Conservation (phyloP, 1,140 invertebrate species). For the Heliothis virescens region DNA sequence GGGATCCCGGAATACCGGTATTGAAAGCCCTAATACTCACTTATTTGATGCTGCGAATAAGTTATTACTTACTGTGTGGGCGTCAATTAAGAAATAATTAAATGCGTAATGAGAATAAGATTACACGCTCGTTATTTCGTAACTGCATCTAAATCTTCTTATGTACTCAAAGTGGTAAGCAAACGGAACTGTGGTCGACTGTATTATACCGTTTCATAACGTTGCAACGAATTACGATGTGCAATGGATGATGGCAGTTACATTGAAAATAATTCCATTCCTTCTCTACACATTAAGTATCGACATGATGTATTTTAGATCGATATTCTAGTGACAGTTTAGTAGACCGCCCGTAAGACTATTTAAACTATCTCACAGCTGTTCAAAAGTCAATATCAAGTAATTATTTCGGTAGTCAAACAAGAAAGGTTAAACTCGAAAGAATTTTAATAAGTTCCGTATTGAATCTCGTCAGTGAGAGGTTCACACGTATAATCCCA, state of each 20-base stretch:
- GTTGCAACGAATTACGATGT: constrained; percentile 60
- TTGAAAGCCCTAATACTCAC: too few species aligned
- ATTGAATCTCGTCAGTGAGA: constrained; percentile 58
- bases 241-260: constrained; percentile 51
- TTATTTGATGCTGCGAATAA: constrained; percentile 50
- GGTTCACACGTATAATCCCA: constrained; percentile 74
- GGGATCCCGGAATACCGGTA: too few species aligned
- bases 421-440: constrained; percentile 54
- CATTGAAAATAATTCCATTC: constrained; percentile 59
- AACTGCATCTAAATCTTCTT: constrained; percentile 39
- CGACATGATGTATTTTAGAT: not conserved
- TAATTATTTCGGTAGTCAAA: constrained; percentile 36
- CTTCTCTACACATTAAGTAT: constrained; percentile 21
- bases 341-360: not conserved
- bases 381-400: constrained; percentile 2
- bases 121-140: constrained; percentile 38
- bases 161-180: constrained; percentile 34
- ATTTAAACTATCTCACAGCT: not conserved
- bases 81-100: constrained; percentile 58
- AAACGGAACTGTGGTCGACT: constrained; percentile 45
- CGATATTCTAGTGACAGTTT: not conserved
- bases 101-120: constrained; percentile 52
- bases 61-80: constrained; percentile 63
- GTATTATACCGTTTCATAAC: constrained; percentile 61
- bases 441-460: constrained; percentile 69